Evolutionary conservation across 1,140 invertebrate species (phyloP).

Genomic region (Drosophila navojoa): DNA sequence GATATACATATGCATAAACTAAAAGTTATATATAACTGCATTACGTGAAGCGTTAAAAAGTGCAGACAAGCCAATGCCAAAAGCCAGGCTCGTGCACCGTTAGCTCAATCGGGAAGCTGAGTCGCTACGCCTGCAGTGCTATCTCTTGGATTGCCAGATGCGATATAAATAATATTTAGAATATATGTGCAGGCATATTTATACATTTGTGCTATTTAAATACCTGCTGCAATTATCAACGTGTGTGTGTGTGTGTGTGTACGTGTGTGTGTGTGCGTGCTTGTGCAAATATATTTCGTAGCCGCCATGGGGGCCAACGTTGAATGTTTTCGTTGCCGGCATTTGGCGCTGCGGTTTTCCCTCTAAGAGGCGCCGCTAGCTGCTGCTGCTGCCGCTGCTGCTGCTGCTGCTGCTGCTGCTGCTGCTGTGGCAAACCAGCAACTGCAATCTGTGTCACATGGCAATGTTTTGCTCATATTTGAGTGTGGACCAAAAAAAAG

Average conservation of each 20-base stretch:
- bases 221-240: background rate
- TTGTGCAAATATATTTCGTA: constrained; percentile 57
- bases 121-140: too few relatives aligned
- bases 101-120: too few relatives aligned
- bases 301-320: constrained; percentile 57
- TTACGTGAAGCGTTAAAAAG: too few relatives aligned
- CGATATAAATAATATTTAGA: background rate
- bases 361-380: constrained; percentile 25
- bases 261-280: background rate
- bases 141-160: background rate
- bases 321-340: constrained; percentile 37
- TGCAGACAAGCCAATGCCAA: too few relatives aligned
- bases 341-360: constrained; percentile 40
- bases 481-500: constrained; percentile 23
- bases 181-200: background rate
- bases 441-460: constrained; percentile 41
- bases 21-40: too few relatives aligned
- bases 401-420: background rate
- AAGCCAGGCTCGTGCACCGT: too few relatives aligned
- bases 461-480: constrained; percentile 42
- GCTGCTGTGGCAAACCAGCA: constrained; percentile 5
- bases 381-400: background rate
- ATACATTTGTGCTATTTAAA: constrained; percentile 5
- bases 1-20: too few relatives aligned
- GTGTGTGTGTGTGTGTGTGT: background rate